phyloP scores from a whole-genome alignment of 2,797 vertebrate species.

The Amniataba percoides region DNA sequence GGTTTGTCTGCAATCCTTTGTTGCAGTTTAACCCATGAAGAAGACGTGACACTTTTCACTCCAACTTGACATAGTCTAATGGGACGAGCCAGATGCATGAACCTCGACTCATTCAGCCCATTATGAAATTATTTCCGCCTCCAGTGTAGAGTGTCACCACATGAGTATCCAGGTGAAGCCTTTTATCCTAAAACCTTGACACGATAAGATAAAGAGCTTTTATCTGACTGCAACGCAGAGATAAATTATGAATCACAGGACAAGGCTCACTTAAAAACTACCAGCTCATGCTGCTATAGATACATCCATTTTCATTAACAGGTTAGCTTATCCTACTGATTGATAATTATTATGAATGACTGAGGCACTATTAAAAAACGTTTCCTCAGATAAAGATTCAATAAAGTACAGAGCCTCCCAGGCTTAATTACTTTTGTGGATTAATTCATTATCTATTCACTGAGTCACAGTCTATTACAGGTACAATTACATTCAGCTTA shows the following conservation, averaged over 20 bases:
- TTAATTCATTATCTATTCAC: slow-evolving; percentile 65
- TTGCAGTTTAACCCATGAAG: slow-evolving; percentile 29
- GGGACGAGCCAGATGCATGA: slow-evolving; percentile 1
- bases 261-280: background rate
- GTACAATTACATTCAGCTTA: slow-evolving; percentile 57
- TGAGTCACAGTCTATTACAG: slow-evolving; percentile 69
- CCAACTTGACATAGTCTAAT: slow-evolving; percentile 16
- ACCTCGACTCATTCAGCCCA: slow-evolving; percentile 21
- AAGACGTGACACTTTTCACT: background rate
- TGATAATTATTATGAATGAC: slow-evolving; percentile 67
- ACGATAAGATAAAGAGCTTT: slow-evolving; percentile 40
- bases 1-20: slow-evolving; percentile 25
- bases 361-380: slow-evolving; percentile 58
- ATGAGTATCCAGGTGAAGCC: slow-evolving; percentile 24
- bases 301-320: slow-evolving; percentile 44
- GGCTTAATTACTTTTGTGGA: slow-evolving; percentile 70
- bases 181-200: slow-evolving; percentile 40
- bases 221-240: slow-evolving; percentile 34
- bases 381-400: slow-evolving; percentile 70
- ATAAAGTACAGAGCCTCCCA: slow-evolving; percentile 62
- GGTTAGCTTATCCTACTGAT: slow-evolving; percentile 51
- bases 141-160: slow-evolving; percentile 16
- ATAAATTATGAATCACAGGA: slow-evolving; percentile 34
- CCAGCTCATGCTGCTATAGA: slow-evolving; percentile 19
- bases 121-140: slow-evolving; percentile 26